These are phyloP conservation scores for Drosophila lacicola DNA, from an alignment of 2,888 invertebrate genomes.

Conservation along the genomic window DNA sequence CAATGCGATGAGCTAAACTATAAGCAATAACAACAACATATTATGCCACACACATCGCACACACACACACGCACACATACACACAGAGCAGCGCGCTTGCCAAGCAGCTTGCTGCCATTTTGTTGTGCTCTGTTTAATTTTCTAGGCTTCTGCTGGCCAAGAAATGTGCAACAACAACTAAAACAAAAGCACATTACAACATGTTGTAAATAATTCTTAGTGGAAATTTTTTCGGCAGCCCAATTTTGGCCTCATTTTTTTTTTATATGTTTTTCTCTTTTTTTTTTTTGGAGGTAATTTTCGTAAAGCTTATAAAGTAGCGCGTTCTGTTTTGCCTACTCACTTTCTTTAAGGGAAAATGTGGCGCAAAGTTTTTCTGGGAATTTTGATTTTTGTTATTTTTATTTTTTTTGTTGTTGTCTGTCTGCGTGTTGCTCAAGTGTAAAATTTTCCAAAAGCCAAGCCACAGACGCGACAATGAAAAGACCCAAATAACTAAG, in stretches of 20 bases:
- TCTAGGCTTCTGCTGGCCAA: slow-evolving; percentile 57
- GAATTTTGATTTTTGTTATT: slow-evolving; percentile 14
- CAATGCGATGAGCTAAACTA: slow-evolving; percentile 38
- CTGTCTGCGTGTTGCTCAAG: slow-evolving; percentile 45
- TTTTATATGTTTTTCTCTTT: slow-evolving; percentile 22
- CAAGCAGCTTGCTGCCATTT: slow-evolving; percentile 58
- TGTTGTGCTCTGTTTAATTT: slow-evolving; percentile 82
- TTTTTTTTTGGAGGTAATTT: slow-evolving; percentile 39
- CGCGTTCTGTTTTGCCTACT: slow-evolving; percentile 55
- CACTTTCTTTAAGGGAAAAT: slow-evolving; percentile 63
- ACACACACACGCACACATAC: slow-evolving; percentile 5
- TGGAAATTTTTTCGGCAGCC: slow-evolving; percentile 58
- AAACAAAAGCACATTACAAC: slow-evolving; percentile 62
- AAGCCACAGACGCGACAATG: slow-evolving; percentile 55
- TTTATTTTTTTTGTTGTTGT: slow-evolving; percentile 16
- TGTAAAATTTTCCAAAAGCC: slow-evolving; percentile 65
- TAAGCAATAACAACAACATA: slow-evolving; percentile 33
- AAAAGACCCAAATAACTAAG: slow-evolving; percentile 31
- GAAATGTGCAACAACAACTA: slow-evolving; percentile 25
- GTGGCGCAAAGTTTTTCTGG: slow-evolving; percentile 33
- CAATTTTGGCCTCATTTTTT: slow-evolving; percentile 17
- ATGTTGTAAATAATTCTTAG: slow-evolving; percentile 72
- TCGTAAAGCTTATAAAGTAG: slow-evolving; percentile 53
- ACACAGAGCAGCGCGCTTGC: slow-evolving; percentile 5
- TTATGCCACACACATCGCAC: slow-evolving; percentile 57